A percentile compares a stretch with the other conserved stretches of the same genome.
These are phyloP conservation scores for Hemibagrus wyckioides DNA, from an alignment of 2,113 vertebrate genomes.

Conservation along the genomic window DNA sequence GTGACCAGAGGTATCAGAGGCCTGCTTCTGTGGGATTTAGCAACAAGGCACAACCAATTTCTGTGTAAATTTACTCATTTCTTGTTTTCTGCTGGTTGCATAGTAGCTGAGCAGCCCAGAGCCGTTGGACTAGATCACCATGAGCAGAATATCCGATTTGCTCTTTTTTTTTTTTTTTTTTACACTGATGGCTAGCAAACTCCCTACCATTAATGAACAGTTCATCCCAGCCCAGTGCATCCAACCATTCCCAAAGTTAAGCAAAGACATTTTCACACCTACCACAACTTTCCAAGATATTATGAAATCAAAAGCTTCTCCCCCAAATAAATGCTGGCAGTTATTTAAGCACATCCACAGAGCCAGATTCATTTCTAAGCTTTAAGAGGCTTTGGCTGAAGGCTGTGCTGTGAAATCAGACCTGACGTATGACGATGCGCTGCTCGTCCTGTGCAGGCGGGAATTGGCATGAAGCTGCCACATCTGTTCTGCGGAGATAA, in stretches of 20 bases:
- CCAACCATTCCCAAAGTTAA: slow-evolving; percentile 14
- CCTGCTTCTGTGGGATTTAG: not conserved
- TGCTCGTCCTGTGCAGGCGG: slow-evolving; percentile 47
- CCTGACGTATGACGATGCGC: slow-evolving; percentile 52
- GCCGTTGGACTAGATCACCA: not conserved
- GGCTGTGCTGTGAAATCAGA: slow-evolving; percentile 60
- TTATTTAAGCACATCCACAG: slow-evolving; percentile 47
- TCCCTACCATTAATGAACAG: not conserved
- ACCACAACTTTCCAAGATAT: slow-evolving; percentile 28
- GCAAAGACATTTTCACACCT: not conserved
- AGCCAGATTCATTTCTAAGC: slow-evolving; percentile 50
- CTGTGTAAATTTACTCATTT: not conserved
- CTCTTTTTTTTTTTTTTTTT: not conserved
- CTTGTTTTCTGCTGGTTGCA: not conserved
- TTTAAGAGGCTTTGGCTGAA: slow-evolving; percentile 65
- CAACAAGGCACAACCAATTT: not conserved
- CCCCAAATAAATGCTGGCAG: slow-evolving; percentile 40
- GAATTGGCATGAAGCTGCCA: slow-evolving; percentile 58
- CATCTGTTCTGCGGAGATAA: slow-evolving; percentile 72
- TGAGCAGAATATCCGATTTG: not conserved
- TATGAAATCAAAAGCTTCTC: slow-evolving; percentile 50
- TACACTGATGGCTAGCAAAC: not conserved
- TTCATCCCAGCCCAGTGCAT: not conserved
- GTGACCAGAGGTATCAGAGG: not conserved
- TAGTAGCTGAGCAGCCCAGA: not conserved